These are phyloP conservation scores for Oreochromis spilurus DNA, from an alignment of 2,113 vertebrate species.

Conservation along the genomic window DNA sequence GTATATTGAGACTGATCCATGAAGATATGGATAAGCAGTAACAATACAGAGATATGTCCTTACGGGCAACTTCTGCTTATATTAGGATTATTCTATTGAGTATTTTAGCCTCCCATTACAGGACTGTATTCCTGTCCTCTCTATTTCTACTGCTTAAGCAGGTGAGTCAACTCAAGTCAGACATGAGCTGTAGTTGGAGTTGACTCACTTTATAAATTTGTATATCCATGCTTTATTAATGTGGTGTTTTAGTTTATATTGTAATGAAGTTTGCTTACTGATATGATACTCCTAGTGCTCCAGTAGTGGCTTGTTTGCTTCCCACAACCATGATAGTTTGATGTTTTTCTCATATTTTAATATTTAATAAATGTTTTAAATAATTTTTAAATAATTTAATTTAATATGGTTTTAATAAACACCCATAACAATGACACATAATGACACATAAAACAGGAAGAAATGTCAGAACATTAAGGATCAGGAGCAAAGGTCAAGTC, in stretches of 20 bases:
- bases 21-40: neutral
- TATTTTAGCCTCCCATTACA: neutral
- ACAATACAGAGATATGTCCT: neutral
- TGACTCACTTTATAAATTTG: neutral
- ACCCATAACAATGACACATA: neutral
- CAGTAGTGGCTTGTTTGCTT: neutral
- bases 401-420: neutral
- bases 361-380: neutral
- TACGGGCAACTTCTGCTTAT: neutral
- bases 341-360: neutral
- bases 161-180: neutral
- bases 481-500: neutral
- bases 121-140: neutral
- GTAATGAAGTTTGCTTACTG: neutral
- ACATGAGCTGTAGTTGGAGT: neutral
- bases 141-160: neutral
- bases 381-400: neutral
- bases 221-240: neutral
- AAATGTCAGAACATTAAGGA: neutral
- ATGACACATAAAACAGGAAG: neutral
- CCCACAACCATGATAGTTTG: neutral
- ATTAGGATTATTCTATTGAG: neutral
- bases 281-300: neutral
- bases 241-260: neutral
- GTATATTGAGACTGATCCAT: neutral